These are phyloP conservation scores for Elaphurus davidianus DNA, from an alignment of 2,113 vertebrate species.

Conservation along the genomic window DNA sequence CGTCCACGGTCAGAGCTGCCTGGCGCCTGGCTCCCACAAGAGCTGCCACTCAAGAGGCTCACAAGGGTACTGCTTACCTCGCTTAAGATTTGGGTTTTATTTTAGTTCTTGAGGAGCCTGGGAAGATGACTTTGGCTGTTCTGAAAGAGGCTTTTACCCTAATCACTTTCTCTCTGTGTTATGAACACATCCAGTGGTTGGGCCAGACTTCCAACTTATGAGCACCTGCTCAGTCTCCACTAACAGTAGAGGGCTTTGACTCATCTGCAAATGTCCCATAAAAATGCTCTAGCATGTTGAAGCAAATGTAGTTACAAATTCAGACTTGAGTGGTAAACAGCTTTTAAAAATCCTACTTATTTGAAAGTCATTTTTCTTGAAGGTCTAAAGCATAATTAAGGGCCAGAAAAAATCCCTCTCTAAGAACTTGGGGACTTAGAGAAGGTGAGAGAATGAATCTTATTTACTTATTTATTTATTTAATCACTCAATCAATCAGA, in stretches of 20 bases:
- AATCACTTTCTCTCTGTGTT: neutral
- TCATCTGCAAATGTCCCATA: neutral
- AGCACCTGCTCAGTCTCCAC: neutral
- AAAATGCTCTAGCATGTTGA: neutral
- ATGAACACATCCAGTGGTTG: neutral
- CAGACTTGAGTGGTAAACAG: neutral
- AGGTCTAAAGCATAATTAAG: slow-evolving; percentile 1
- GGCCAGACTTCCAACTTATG: neutral
- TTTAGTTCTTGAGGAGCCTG: neutral
- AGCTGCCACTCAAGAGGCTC: neutral
- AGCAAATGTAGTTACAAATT: neutral
- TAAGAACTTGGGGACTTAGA: neutral
- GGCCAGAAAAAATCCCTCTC: neutral
- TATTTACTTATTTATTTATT: neutral
- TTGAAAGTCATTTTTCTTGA: slow-evolving; percentile 50
- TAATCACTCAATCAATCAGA: neutral
- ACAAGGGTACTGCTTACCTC: neutral
- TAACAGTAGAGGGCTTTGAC: neutral
- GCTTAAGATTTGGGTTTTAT: neutral
- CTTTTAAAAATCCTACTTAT: neutral
- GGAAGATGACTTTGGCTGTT: neutral
- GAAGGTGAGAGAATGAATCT: neutral
- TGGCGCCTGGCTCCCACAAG: neutral
- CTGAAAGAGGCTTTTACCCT: neutral
- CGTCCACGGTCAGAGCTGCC: neutral